A percentile compares a stretch with the other conserved stretches of the same genome.
These are phyloP conservation scores for Chrosomus eos DNA, from an alignment of 2,797 vertebrate genomes.

Conservation along the genomic window DNA sequence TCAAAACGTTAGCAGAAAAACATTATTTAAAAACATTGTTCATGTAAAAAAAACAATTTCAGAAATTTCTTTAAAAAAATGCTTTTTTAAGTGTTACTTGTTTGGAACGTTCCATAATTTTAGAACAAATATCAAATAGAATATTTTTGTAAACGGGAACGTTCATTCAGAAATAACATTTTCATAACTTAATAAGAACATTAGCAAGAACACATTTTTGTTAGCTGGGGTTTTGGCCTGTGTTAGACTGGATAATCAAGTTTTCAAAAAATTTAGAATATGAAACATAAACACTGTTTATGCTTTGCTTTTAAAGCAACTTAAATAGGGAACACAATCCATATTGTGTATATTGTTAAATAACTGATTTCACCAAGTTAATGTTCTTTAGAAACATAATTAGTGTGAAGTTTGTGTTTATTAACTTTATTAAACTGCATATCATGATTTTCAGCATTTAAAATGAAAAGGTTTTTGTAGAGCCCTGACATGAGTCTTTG, in stretches of 20 bases:
- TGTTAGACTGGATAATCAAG: too few relatives aligned
- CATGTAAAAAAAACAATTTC: too few relatives aligned
- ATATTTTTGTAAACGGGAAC: too few relatives aligned
- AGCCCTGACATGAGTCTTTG: neutral
- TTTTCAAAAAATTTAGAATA: neutral
- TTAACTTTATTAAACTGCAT: neutral
- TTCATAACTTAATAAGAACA: too few relatives aligned
- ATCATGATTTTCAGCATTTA: neutral
- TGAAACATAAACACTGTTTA: neutral
- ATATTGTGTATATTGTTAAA: neutral
- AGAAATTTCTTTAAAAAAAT: too few relatives aligned
- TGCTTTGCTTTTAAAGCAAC: neutral
- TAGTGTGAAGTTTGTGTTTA: neutral
- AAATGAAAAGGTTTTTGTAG: neutral
- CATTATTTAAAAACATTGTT: too few relatives aligned
- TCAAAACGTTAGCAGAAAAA: too few relatives aligned
- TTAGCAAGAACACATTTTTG: neutral
- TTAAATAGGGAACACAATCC: neutral
- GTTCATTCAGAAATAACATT: too few relatives aligned
- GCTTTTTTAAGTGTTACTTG: too few relatives aligned
- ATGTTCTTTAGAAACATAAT: neutral
- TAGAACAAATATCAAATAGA: too few relatives aligned
- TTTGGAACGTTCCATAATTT: too few relatives aligned
- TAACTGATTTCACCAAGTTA: neutral
- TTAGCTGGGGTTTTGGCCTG: too few relatives aligned